These are phyloP conservation scores for Cisticola juncidis DNA, from an alignment of 2,113 vertebrate species.

Conservation along the genomic window DNA sequence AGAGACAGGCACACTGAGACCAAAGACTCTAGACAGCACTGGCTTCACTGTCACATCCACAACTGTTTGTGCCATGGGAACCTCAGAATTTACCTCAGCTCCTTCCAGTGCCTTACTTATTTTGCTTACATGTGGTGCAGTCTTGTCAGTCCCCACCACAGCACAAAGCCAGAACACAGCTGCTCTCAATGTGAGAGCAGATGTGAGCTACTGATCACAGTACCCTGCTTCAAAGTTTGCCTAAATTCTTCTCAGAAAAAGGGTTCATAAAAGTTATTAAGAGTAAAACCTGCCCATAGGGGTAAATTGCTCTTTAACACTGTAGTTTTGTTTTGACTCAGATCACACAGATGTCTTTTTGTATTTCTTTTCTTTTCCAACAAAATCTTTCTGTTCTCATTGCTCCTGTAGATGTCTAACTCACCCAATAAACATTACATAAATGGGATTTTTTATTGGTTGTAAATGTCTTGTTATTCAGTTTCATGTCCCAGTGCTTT, in stretches of 20 bases:
- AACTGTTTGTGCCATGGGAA: background rate
- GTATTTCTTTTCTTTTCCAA: background rate
- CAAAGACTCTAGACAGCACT: background rate
- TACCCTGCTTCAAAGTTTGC: background rate
- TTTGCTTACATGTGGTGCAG: background rate
- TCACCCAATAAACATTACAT: background rate
- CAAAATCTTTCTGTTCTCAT: background rate
- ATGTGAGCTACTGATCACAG: background rate
- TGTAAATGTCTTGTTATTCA: background rate
- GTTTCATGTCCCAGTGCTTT: background rate
- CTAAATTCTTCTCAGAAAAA: background rate
- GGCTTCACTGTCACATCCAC: background rate
- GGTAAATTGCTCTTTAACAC: background rate
- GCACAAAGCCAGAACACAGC: background rate
- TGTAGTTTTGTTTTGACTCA: background rate
- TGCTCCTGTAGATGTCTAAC: background rate
- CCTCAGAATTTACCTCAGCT: background rate
- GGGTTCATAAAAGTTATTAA: background rate
- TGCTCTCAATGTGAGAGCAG: background rate
- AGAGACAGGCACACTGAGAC: fast-evolving
- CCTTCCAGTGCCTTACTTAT: background rate
- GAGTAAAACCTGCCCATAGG: background rate
- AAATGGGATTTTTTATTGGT: background rate
- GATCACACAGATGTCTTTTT: background rate
- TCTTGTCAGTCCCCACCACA: background rate